Evolutionary conservation across 1,140 invertebrate genomes (phyloP).

Genomic region (Penaeus japonicus): DNA sequence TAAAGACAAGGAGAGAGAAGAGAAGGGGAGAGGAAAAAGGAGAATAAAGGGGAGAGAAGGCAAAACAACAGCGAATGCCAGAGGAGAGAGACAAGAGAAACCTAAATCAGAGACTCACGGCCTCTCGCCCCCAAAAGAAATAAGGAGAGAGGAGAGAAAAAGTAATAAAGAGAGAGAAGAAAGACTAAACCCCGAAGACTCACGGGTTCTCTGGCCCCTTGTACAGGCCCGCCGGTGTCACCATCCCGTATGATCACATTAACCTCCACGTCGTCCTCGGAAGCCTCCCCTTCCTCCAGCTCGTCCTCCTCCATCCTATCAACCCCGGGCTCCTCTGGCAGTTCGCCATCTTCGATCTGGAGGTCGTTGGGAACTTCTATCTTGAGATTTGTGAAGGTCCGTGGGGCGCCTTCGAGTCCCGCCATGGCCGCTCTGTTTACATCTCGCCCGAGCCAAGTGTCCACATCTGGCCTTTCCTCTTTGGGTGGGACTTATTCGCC

Average conservation of each 20-base stretch:
- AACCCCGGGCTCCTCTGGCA: background rate
- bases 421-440: slow-evolving; percentile 29
- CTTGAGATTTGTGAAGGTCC: background rate
- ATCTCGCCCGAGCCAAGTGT: background rate
- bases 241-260: slow-evolving; percentile 22
- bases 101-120: too few relatives aligned
- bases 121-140: too few relatives aligned
- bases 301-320: slow-evolving; percentile 17
- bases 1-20: too few relatives aligned
- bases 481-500: too few relatives aligned
- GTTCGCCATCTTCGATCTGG: background rate
- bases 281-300: slow-evolving; percentile 18
- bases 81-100: too few relatives aligned
- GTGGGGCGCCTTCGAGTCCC: background rate
- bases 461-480: too few relatives aligned
- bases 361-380: slow-evolving; percentile 28
- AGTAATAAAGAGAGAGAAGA: too few relatives aligned
- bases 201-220: background rate
- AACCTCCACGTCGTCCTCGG: slow-evolving; percentile 25
- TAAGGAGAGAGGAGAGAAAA: too few relatives aligned
- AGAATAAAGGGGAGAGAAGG: too few relatives aligned
- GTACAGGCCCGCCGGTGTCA: background rate
- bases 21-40: too few relatives aligned
- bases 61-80: too few relatives aligned
- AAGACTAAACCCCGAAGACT: too few relatives aligned